Evolutionary conservation across 2,113 vertebrate genomes (phyloP), one percentile per base, ranked within the genome.

Genomic region (Prolemur simus): DNA sequence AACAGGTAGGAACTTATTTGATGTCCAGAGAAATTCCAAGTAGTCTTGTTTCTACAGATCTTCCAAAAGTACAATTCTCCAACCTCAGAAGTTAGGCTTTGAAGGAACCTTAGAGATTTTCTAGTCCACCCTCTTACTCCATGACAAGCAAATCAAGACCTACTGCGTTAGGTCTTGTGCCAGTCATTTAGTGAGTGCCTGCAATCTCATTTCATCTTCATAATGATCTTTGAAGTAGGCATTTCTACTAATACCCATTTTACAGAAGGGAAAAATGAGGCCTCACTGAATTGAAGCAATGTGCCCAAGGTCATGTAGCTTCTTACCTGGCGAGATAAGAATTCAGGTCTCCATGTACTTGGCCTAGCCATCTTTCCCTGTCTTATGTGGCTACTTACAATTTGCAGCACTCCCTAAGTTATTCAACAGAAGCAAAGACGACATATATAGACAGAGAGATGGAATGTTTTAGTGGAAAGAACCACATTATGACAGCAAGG

Each of bases 171-270:
- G 27, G 60, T 63, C 60, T 63, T 13, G 27, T 34, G 32, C 11
- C 17, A 82, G 4, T 42, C n/a, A 6, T 5, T 42, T 20, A 84
- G 1, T 66, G 29, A 66, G 21, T 42, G 13, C 25, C 58, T 49
- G n/a, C 60, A 34, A 8, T 60, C 37, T 73, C 58, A 45, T 56
- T 82, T 83, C 56, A 87, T 76, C 63, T 78, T 87, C 45, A 34
- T 34, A 54, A 25, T 81, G 42, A 64, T 39, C 69, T 69, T 68
- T 18, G 29, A 92, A 93, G 32, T n/a, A 74, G 81, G 29, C 42
- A 78, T 91, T 91, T 86, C 34, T 93, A 77, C 37, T 94, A 82
- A 54, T 78, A 68, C 4, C 15, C 73, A 95, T 83, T 82, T 91
- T 68, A 91, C n/a, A 74, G 85, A 69, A 95, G 39, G 66, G 39